Conservation (phyloP, 2,113 vertebrate genomes). For the Phodopus roborovskii region DNA sequence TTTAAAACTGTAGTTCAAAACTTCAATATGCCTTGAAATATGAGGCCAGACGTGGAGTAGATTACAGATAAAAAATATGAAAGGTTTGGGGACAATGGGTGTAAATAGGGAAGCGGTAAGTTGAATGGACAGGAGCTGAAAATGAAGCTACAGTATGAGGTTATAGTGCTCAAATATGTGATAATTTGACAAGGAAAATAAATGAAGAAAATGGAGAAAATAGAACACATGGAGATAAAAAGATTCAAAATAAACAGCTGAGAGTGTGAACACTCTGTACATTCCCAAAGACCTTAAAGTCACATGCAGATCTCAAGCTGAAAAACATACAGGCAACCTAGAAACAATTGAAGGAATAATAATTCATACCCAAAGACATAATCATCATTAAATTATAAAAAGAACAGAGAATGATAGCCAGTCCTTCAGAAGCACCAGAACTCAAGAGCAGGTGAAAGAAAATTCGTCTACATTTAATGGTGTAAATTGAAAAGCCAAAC, state of each 20-base stretch:
- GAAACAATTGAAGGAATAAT: neutral
- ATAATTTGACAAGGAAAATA: neutral
- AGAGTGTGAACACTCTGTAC: neutral
- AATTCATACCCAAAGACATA: neutral
- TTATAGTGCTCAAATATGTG: neutral
- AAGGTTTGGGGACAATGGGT: neutral
- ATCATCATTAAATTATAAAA: neutral
- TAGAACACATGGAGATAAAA: neutral
- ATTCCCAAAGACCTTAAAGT: neutral
- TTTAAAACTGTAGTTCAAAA: neutral
- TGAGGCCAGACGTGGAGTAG: neutral
- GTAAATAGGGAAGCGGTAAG: fast-evolving
- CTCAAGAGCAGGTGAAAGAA: neutral
- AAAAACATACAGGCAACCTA: neutral
- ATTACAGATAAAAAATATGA: neutral
- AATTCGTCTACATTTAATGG: neutral
- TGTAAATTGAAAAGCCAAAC: neutral
- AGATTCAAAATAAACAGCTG: neutral
- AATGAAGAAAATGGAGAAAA: neutral
- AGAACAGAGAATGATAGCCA: neutral
- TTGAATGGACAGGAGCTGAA: neutral
- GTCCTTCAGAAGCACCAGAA: neutral
- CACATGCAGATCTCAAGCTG: neutral
- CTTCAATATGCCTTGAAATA: neutral
- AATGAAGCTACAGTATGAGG: neutral